phyloP scores from a whole-genome alignment of 2,888 invertebrate genomes.

The Rhingia rostrata region DNA sequence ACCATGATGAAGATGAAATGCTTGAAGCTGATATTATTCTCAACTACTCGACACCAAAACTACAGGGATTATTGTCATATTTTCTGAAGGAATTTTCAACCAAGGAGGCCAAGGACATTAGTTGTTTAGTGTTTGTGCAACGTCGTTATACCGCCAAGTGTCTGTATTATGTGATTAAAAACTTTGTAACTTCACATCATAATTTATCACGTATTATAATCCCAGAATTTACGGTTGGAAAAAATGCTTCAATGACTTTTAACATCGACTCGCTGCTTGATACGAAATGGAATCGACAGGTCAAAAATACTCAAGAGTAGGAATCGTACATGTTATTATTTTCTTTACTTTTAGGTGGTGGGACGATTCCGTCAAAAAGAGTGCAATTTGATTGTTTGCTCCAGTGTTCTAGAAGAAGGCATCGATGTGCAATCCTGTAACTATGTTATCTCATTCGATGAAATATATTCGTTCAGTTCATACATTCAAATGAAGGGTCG shows the following conservation, averaged over 20 bases:
- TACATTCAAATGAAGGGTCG: constrained; percentile 96
- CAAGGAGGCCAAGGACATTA: constrained; percentile 79
- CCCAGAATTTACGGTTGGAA: constrained; percentile 90
- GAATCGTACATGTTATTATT: not conserved
- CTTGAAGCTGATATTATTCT: constrained; percentile 81
- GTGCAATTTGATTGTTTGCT: constrained; percentile 87
- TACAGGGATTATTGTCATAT: constrained; percentile 86
- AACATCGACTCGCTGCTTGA: constrained; percentile 79
- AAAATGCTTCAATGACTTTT: constrained; percentile 74
- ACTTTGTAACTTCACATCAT: constrained; percentile 83
- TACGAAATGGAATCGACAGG: constrained; percentile 78
- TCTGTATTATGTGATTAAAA: constrained; percentile 87
- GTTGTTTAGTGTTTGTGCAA: constrained; percentile 81
- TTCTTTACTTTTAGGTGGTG: constrained; percentile 79
- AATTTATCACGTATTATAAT: constrained; percentile 84
- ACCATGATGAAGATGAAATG: constrained; percentile 77
- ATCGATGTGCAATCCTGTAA: constrained; percentile 93
- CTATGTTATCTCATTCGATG: constrained; percentile 90
- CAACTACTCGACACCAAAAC: constrained; percentile 87
- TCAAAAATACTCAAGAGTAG: constrained; percentile 46
- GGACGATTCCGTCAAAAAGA: constrained; percentile 85
- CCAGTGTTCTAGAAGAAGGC: constrained; percentile 95
- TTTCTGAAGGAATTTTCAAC: constrained; percentile 85
- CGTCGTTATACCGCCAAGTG: constrained; percentile 89
- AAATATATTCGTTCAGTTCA: constrained; percentile 88